Conservation (phyloP, 2,113 vertebrate genomes). For the Gopherus flavomarginatus region DNA sequence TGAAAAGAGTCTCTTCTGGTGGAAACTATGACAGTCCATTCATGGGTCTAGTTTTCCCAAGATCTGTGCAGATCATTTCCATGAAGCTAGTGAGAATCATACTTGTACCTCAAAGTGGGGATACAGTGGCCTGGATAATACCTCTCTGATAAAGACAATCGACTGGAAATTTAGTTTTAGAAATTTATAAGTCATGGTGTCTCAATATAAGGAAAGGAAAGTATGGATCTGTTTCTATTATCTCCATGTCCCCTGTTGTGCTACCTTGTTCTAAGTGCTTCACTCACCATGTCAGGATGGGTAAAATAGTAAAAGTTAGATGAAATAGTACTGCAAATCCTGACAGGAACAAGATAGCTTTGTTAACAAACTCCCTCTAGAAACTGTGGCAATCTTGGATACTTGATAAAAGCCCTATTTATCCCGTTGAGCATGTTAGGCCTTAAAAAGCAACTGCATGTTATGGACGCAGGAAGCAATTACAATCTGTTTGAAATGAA, state of each 20-base stretch:
- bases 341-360: neutral
- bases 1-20: neutral
- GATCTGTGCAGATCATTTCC: neutral
- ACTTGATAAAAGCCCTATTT: neutral
- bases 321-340: neutral
- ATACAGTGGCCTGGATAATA: conserved; percentile 26
- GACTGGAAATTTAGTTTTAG: conserved; percentile 8
- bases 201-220: neutral
- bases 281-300: neutral
- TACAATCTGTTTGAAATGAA: neutral
- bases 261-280: neutral
- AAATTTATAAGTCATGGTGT: neutral
- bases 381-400: neutral
- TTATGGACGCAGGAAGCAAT: neutral
- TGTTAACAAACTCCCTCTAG: neutral
- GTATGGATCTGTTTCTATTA: rapidly evolving
- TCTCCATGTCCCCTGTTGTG: neutral
- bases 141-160: neutral
- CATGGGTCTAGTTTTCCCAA: neutral
- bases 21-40: neutral
- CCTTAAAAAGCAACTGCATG: neutral
- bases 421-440: neutral
- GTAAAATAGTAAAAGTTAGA: neutral
- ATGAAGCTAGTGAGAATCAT: neutral
- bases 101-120: neutral